These are phyloP conservation scores for Crossocerus cetratus DNA, from an alignment of 2,888 invertebrate genomes.

Conservation along the genomic window DNA sequence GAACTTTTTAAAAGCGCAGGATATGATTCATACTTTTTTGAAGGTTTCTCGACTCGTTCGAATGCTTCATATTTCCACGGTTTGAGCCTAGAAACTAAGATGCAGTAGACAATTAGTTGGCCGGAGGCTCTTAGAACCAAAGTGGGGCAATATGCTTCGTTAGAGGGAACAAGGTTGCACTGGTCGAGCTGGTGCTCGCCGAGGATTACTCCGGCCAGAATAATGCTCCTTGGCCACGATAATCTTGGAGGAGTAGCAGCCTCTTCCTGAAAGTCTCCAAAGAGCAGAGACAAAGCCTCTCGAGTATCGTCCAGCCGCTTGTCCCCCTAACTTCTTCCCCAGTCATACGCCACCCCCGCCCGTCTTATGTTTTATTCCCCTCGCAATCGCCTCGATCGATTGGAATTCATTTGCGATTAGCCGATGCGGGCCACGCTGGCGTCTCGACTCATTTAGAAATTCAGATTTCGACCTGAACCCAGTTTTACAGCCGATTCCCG, in stretches of 20 bases:
- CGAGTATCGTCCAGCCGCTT: background rate
- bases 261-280: background rate
- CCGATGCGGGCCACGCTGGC: too few species aligned
- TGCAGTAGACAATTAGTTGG: too few species aligned
- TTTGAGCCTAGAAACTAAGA: too few species aligned
- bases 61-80: too few species aligned
- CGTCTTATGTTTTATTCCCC: background rate
- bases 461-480: too few species aligned
- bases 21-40: too few species aligned
- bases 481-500: too few species aligned
- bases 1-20: too few species aligned
- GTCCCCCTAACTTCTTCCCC: background rate
- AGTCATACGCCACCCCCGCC: background rate
- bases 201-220: background rate
- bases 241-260: background rate
- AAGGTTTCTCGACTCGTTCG: too few species aligned
- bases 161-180: background rate
- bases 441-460: too few species aligned
- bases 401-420: too few species aligned
- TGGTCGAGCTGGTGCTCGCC: background rate
- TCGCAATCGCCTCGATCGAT: background rate
- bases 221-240: background rate
- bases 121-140: too few species aligned
- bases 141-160: background rate
- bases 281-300: background rate